Conservation (phyloP, 2,888 invertebrate genomes). For the Daptonema setosum region DNA sequence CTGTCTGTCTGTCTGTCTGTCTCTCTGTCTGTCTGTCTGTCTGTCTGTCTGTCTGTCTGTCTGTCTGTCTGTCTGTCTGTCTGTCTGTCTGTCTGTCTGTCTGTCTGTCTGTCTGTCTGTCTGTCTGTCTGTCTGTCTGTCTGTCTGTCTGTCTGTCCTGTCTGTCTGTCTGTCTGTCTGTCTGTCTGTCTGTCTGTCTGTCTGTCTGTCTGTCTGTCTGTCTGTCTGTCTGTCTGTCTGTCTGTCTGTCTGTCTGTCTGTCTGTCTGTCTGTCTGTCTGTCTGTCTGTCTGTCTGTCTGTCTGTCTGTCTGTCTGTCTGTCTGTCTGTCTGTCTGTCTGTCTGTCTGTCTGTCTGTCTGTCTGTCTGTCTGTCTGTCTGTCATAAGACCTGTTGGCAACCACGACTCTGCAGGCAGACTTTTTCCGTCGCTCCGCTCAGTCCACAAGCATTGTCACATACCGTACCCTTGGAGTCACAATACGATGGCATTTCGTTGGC, state of each 20-base stretch:
- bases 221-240: slow-evolving; percentile 3
- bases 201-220: slow-evolving; percentile 4
- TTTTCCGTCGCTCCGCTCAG: too few species aligned
- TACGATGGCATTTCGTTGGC: too few species aligned
- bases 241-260: slow-evolving; percentile 4
- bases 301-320: too few species aligned
- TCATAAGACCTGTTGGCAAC: too few species aligned
- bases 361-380: too few species aligned
- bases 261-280: too few species aligned
- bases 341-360: too few species aligned
- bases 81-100: background rate
- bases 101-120: slow-evolving; percentile 3
- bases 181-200: slow-evolving; percentile 1
- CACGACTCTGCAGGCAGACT: too few species aligned
- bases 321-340: too few species aligned
- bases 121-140: slow-evolving; percentile 3
- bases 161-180: slow-evolving; percentile 3
- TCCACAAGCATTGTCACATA: too few species aligned
- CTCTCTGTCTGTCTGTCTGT: slow-evolving; percentile 3
- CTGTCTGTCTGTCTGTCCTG: slow-evolving; percentile 3
- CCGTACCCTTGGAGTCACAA: too few species aligned
- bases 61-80: slow-evolving; percentile 2
- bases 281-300: too few species aligned
- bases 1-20: slow-evolving; percentile 4
- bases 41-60: slow-evolving; percentile 4